These are phyloP conservation scores for Lysandra coridon DNA, from an alignment of 2,888 invertebrate species.

Conservation along the genomic window DNA sequence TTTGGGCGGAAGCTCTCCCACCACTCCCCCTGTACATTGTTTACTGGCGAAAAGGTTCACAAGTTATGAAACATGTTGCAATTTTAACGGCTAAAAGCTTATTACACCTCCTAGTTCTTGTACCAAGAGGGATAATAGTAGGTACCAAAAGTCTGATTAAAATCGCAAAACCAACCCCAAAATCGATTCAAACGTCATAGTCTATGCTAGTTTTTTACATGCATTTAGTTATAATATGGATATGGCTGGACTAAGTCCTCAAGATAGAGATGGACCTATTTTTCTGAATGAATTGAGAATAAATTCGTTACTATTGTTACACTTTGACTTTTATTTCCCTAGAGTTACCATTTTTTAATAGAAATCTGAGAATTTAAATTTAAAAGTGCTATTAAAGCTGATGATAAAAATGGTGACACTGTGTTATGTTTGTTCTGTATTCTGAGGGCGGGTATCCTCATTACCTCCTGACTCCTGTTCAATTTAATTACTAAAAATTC, in stretches of 20 bases:
- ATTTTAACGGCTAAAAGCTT: constrained; percentile 53
- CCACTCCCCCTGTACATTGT: constrained; percentile 63
- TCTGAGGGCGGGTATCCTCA: too few relatives aligned
- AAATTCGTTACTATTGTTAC: constrained; percentile 44
- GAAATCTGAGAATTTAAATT: too few relatives aligned
- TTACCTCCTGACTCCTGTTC: too few relatives aligned
- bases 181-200: constrained; percentile 57
- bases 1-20: constrained; percentile 72
- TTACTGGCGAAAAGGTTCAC: constrained; percentile 65
- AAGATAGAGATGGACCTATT: constrained; percentile 29
- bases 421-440: too few relatives aligned
- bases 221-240: constrained; percentile 16
- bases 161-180: constrained; percentile 56
- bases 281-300: constrained; percentile 47
- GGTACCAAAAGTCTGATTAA: constrained; percentile 59
- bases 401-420: too few relatives aligned
- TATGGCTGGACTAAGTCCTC: background rate
- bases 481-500: too few relatives aligned
- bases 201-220: background rate
- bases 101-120: constrained; percentile 50
- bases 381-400: too few relatives aligned
- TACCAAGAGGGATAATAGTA: constrained; percentile 56
- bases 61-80: constrained; percentile 49
- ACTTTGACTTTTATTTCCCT: background rate
- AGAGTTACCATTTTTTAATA: background rate